Percentiles rank a stretch among this genome's conserved stretches.
phyloP scores from a whole-genome alignment of 2,113 vertebrate genomes.

The Sapajus apella region DNA sequence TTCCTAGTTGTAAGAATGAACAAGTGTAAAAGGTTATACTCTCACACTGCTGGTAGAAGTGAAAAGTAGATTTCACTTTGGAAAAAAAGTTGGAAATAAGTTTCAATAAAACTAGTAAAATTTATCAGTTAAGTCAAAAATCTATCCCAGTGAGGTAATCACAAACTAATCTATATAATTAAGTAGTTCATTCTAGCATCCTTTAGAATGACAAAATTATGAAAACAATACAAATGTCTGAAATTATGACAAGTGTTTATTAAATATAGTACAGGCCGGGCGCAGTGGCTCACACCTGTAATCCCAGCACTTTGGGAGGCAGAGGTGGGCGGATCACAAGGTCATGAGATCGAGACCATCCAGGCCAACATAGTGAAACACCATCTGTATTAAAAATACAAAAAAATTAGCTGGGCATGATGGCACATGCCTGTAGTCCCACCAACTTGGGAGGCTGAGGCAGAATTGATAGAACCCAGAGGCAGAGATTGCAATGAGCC shows the following conservation, averaged over 20 bases:
- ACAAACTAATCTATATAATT: slow-evolving; percentile 1
- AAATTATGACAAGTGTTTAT: not conserved
- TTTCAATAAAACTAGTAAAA: slow-evolving; percentile 24
- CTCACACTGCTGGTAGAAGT: not conserved
- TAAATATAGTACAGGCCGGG: not conserved
- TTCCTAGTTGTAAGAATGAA: not conserved
- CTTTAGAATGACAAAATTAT: not conserved
- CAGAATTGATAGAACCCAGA: no score
- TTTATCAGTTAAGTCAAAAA: not conserved
- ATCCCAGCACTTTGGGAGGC: no score
- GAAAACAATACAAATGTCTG: not conserved
- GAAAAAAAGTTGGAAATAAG: slow-evolving; percentile 26
- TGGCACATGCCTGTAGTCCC: no score
- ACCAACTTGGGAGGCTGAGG: no score
- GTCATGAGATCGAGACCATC: no score
- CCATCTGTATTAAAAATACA: no score
- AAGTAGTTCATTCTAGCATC: not conserved
- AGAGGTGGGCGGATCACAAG: no score
- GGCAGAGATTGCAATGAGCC: no score
- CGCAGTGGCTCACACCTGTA: no score
- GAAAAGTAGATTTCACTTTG: not conserved
- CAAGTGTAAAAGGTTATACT: not conserved
- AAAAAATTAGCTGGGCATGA: no score
- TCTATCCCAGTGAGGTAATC: not conserved
- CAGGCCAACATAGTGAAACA: no score